Evolutionary conservation across 2,113 vertebrate species (phyloP), one percentile per base, ranked within the genome.

Genomic region (Atherinomorus stipes): DNA sequence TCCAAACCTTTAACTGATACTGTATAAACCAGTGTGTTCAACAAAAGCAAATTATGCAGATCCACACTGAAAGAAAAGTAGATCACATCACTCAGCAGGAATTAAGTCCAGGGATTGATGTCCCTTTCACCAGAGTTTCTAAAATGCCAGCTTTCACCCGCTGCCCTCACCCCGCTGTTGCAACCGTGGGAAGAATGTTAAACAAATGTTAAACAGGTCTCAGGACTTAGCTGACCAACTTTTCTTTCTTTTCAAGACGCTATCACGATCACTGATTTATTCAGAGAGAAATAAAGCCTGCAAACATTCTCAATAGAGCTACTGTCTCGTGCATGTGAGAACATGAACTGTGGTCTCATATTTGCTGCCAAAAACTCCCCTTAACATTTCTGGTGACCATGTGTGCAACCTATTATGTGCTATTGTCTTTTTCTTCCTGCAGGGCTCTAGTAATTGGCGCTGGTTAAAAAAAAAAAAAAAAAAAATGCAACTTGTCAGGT

Each of bases 61-160:
- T 21, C 19, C 49, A 5, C 23, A 21, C 40, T 16, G 26, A 49
- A 49, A 40, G 40, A 26, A 74, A 78, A 34, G 1, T 1, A 26
- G 22, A 79, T 54, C 68, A 59, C 71, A 1, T 74, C 75, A 50
- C 60, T 52, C 64, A 64, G 67, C 7, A 2, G 74, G 84, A 78
- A 78, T 73, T 74, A 75, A 68, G 22, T 70, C 70, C 19, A 12
- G 34, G 65, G 74, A 80, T 65, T 74, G 59, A 72, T 74, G 78
- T 80, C 80, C 66, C 59, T 57, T 73, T 84, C 22, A 71, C 7
- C 52, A 84, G 52, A 53, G 59, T 40, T 60, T 57, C 47, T 37
- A 25, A 85, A 87, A 77, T 52, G 61, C 42, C 78, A 74, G 62
- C 59, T 67, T 82, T 86, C 60, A 45, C 62, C 49, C 1, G 2